Evolutionary conservation across 2,888 invertebrate genomes (phyloP), one percentile per base, ranked within the genome.

Genomic region (Drosophila fulvimacula): DNA sequence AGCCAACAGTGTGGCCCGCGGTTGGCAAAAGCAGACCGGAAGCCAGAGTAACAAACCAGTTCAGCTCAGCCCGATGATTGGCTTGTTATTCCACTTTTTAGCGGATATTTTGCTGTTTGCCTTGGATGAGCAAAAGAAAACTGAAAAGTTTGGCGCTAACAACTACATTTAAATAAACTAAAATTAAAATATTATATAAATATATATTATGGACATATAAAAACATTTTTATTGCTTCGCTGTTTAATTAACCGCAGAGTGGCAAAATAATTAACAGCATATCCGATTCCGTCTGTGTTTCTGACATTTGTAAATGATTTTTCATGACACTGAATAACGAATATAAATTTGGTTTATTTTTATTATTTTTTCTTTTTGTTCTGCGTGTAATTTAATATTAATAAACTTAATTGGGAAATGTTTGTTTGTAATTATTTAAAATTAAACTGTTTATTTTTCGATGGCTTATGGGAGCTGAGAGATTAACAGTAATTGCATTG

Each of bases 211-310:
- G 27, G 5, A 27, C 4, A 32, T 11, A 32, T 17, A 19, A n/a
- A n/a, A n/a, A n/a, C n/a, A n/a, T 44, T 27, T 24, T 0, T 34
- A 6, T 34, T 30, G 42, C 15, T 21, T 7, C 21, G 6, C 17
- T 10, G 13, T 46, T 44, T 36, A 38, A 57, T 57, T 46, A 57
- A 57, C 46, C 57, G 27, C 57, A 46, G 57, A 17, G 27, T 19
- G 36, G 19, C 4, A 36, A 36, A 46, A 38, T 11, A 46, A 57
- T 38, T 57, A 44, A 46, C 17, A 36, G 13, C 13, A 57, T 46
- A n/a, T 57, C 15, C 36, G 38, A 19, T 27, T 4, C 13, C 17
- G 36, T 57, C 15, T 27, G 27, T 46, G 46, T 27, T 11, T 34
- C 17, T 46, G 46, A 15, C 57, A 44, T 44, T 44, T 24, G 56